Conservation (phyloP, 2,888 invertebrate genomes). For the Phrixothrix hirtus region DNA sequence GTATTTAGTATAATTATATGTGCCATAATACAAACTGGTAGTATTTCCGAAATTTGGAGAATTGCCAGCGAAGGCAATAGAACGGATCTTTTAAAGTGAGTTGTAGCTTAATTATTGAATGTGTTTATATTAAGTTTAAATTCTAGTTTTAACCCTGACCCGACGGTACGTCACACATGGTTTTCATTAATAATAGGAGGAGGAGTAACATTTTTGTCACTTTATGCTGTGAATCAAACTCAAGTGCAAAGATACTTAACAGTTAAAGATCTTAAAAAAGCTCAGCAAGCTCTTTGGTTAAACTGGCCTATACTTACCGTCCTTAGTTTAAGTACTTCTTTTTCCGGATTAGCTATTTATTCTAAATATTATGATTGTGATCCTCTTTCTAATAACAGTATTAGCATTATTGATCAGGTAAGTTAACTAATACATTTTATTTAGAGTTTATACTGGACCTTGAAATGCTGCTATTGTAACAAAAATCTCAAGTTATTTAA, state of each 20-base stretch:
- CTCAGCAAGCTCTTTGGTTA: conserved; percentile 76
- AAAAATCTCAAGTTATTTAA: no score
- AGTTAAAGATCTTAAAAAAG: conserved; percentile 69
- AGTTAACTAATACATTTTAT: no score
- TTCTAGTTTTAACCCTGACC: conserved; percentile 74
- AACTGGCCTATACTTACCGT: conserved; percentile 78
- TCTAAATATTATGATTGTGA: conserved; percentile 83
- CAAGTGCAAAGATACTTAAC: conserved; percentile 77
- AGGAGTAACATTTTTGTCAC: conserved; percentile 73
- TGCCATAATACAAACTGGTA: conserved; percentile 71
- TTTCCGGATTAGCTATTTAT: conserved; percentile 78
- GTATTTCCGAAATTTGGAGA: conserved; percentile 71
- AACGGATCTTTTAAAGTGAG: conserved; percentile 70
- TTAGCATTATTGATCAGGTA: conserved; percentile 71
- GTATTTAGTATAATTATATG: conserved; percentile 78
- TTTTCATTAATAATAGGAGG: conserved; percentile 84
- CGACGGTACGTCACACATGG: conserved; percentile 81
- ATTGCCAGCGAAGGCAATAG: conserved; percentile 72
- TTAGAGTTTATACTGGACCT: no score
- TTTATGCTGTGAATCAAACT: conserved; percentile 88
- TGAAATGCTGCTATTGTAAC: no score
- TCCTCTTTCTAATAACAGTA: conserved; percentile 67
- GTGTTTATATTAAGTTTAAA: background rate
- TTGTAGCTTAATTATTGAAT: background rate
- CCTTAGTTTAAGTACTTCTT: conserved; percentile 73